Base-by-base conservation (phyloP, 2,113 vertebrate species). In the Hylia prasina region DNA sequence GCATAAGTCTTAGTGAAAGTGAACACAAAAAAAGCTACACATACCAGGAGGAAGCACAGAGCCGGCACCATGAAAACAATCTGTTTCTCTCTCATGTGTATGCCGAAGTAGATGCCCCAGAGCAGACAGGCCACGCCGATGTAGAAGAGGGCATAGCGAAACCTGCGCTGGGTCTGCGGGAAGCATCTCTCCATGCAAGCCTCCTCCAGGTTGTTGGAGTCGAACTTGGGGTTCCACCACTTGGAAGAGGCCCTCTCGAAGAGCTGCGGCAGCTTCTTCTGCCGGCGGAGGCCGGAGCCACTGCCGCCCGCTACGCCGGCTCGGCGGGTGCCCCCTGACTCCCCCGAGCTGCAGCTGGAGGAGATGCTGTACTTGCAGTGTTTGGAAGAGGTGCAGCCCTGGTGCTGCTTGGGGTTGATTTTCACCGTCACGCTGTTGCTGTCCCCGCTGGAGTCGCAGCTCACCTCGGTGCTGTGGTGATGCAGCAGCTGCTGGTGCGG, bases 201-300 rank as follows among this genome's bases (percentile, higher is more conserved):
- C 95, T 99, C 99, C 94, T 99, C 99, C 95, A 99, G 97, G 86
- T 99, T 99, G 78, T 98, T 93, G 4, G 99, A 99, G 98, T 99
- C 99, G 75, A 99, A 99, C 96, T 98, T 98, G 87, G 99, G 99
- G 97, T 99, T 98, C 99, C 99, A 99, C 98, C 99, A 99, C 78
- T 99, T 98, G 45, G 98, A 97, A 20, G 99, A 99, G 30, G 99
- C 99, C 96, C 99, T 98, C 94, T 99, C 99, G 23, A 99, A 99
- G 71, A 99, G 98, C 90, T 98, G 99, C 0, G 99, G 99, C 96
- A 99, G 98, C 91, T 98, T 98, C 96, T 97, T 97, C 94, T 96
- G 97, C 13, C 96, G 97, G 25, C 97, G 87, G 82, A 98, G 97
- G 40, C 97, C 91, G 8, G 94, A 58, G 60, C 97, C 97, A 4